Evolutionary conservation across 2,888 invertebrate species (phyloP).

Genomic region (Perizoma affinitatum): DNA sequence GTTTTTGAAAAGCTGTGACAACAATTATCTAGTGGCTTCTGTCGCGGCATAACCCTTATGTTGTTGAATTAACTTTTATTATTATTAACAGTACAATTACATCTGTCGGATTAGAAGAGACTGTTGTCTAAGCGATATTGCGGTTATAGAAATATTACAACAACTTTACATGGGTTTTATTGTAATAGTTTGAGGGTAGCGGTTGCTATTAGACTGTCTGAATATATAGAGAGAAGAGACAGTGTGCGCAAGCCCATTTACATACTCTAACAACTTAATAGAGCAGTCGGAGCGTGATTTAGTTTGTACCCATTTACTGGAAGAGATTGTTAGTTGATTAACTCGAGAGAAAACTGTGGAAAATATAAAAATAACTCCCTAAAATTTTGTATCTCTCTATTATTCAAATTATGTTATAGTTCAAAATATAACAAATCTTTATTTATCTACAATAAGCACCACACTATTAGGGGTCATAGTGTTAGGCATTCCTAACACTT

Average conservation of each 20-base stretch:
- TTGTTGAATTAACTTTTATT: slow-evolving; percentile 59
- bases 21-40: slow-evolving; percentile 53
- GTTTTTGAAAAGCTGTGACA: slow-evolving; percentile 43
- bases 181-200: slow-evolving; percentile 9
- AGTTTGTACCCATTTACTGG: slow-evolving; percentile 3
- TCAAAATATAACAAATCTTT: neutral
- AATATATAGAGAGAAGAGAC: slow-evolving; percentile 7
- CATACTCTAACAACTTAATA: slow-evolving; percentile 16
- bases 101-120: slow-evolving; percentile 30
- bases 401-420: no score
- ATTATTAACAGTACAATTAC: slow-evolving; percentile 38
- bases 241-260: slow-evolving; percentile 9
- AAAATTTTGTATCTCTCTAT: no score
- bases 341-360: no score
- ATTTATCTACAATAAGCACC: slow-evolving; percentile 5
- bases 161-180: slow-evolving; percentile 17
- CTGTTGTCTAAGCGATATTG: slow-evolving; percentile 26
- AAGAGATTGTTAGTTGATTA: neutral
- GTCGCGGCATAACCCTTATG: slow-evolving; percentile 49
- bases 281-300: slow-evolving; percentile 14
- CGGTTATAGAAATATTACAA: slow-evolving; percentile 10
- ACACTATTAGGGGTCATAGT: no score
- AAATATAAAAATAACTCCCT: no score
- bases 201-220: slow-evolving; percentile 3
- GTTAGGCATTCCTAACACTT: slow-evolving; percentile 19